A percentile compares a stretch with the other conserved stretches of the same genome.
Conservation (phyloP, 1,140 invertebrate species). For the Megathymus violae region DNA sequence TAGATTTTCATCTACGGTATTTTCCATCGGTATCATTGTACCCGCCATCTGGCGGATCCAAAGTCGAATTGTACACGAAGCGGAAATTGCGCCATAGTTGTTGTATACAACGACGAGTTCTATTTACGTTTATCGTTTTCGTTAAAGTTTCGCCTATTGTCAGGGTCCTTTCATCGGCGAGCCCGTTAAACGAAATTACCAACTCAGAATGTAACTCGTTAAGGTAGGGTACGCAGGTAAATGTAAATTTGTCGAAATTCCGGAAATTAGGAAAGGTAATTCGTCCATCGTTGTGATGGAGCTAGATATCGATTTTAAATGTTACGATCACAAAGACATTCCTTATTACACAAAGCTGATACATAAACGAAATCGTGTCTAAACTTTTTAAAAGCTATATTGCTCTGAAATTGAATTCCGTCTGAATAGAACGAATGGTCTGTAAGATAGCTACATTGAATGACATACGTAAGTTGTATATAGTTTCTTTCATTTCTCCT, state of each 20-base stretch:
- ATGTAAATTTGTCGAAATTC: conserved; percentile 40
- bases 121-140: conserved; percentile 34
- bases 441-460: background rate
- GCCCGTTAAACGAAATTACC: conserved; percentile 25
- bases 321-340: conserved; percentile 9
- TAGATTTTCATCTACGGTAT: conserved; percentile 35
- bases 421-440: background rate
- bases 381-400: conserved; percentile 8
- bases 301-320: conserved; percentile 22
- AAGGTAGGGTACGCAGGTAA: conserved; percentile 34
- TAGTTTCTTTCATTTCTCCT: background rate
- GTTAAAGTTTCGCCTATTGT: conserved; percentile 29
- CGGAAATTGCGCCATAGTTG: conserved; percentile 25
- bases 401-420: conserved; percentile 1
- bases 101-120: conserved; percentile 27
- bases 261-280: conserved; percentile 19
- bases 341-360: background rate
- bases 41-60: conserved; percentile 29
- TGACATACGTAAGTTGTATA: background rate
- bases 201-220: conserved; percentile 36
- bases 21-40: conserved; percentile 26
- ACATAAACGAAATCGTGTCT: conserved; percentile 5
- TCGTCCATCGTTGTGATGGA: conserved; percentile 16
- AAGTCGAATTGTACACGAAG: conserved; percentile 32
- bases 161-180: conserved; percentile 29